Conservation (phyloP, 2,797 vertebrate genomes). For the Smutsia temminckii region DNA sequence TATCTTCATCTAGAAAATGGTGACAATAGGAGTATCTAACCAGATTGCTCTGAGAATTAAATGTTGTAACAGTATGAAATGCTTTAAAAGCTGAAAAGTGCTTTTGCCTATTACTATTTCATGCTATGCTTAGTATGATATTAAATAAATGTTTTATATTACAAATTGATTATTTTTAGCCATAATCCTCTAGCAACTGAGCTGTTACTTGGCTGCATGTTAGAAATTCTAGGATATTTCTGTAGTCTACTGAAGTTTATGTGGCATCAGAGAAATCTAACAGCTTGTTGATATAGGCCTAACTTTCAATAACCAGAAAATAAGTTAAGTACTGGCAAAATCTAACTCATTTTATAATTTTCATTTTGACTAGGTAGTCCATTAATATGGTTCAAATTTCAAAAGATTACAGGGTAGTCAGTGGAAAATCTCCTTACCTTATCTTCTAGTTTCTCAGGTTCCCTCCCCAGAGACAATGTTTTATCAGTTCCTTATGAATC, state of each 20-base stretch:
- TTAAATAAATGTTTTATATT: neutral
- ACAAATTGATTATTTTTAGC: neutral
- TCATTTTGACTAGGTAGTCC: neutral
- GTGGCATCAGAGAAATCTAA: constrained; percentile 18
- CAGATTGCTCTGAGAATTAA: constrained; percentile 31
- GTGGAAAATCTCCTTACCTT: neutral
- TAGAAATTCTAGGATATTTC: neutral
- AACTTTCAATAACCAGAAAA: neutral
- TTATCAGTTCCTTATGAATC: neutral
- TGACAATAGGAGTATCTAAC: neutral
- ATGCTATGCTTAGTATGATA: neutral
- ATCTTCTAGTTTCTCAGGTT: neutral
- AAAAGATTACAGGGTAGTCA: neutral
- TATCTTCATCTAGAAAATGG: neutral
- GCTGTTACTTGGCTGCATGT: neutral
- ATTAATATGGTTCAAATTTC: neutral
- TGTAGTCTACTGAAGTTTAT: neutral
- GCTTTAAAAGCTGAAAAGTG: constrained; percentile 1
- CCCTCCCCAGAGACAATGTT: neutral
- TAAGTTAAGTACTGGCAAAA: neutral
- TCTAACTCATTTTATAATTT: neutral
- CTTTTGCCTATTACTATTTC: neutral
- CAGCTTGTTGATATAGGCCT: neutral
- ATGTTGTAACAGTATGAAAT: neutral
- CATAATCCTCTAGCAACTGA: neutral